Conservation (phyloP, 2,888 invertebrate genomes). For the Augochlorella aurata region DNA sequence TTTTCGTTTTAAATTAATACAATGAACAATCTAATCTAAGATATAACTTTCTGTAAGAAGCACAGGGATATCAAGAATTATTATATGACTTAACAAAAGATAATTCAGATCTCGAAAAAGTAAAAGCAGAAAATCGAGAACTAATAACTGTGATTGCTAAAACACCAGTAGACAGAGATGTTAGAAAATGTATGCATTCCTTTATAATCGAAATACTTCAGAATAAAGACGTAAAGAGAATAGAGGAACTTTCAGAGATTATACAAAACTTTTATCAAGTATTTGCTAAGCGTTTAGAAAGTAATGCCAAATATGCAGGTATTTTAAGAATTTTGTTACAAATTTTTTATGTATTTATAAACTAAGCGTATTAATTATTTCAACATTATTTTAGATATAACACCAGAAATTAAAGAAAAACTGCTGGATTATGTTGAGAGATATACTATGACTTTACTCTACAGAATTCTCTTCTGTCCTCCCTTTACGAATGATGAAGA, state of each 20-base stretch:
- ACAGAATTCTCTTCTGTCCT: conserved; percentile 94
- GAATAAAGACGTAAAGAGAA: conserved; percentile 84
- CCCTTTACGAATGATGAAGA: conserved; percentile 95
- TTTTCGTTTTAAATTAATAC: background rate
- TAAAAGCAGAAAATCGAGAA: conserved; percentile 81
- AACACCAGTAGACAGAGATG: conserved; percentile 84
- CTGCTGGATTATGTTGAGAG: conserved; percentile 96
- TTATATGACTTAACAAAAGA: conserved; percentile 80
- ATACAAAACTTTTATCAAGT: conserved; percentile 95
- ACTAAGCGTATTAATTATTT: background rate
- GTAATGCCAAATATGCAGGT: conserved; percentile 85
- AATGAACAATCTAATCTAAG: background rate
- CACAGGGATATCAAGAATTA: conserved; percentile 80
- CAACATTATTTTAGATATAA: conserved; percentile 82
- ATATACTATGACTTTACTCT: conserved; percentile 94
- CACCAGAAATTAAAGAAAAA: conserved; percentile 89
- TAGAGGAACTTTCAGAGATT: conserved; percentile 94
- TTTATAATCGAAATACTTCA: conserved; percentile 86
- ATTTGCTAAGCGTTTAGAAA: conserved; percentile 89
- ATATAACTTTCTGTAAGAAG: conserved; percentile 65
- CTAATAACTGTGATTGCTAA: conserved; percentile 73
- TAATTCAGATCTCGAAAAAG: conserved; percentile 83
- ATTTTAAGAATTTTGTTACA: conserved; percentile 34
- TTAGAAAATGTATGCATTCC: conserved; percentile 87
- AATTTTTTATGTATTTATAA: background rate